Evolutionary conservation across 53 echinoderm and acorn worm genomes (phyloP).

Genomic region (Zoroaster sp.): DNA sequence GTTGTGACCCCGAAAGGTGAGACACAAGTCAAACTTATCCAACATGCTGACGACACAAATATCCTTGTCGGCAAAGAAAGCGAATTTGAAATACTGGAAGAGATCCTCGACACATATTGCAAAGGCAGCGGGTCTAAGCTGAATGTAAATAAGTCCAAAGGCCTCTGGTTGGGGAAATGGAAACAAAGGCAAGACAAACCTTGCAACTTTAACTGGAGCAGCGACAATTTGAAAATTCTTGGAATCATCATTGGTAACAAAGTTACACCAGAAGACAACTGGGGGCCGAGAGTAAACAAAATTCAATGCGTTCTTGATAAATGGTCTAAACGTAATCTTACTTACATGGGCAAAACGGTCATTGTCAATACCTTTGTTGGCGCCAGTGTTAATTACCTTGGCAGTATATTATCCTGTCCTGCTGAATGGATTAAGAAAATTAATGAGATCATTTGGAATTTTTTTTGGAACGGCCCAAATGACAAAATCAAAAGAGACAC

Average conservation of each 20-base stretch:
- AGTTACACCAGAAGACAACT: background rate
- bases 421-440: background rate
- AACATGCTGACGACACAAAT: too few species aligned
- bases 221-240: background rate
- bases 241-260: background rate
- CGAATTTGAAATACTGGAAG: too few species aligned
- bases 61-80: too few species aligned
- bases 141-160: background rate
- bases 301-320: background rate
- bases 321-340: background rate
- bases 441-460: background rate
- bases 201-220: background rate
- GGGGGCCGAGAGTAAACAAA: background rate
- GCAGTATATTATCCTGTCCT: background rate
- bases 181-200: background rate
- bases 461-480: background rate
- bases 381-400: background rate
- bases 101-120: too few species aligned
- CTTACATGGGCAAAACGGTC: background rate
- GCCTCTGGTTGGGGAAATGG: background rate
- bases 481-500: conserved; percentile 4
- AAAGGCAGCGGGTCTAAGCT: too few species aligned
- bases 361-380: background rate
- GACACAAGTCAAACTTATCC: too few species aligned
- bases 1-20: background rate